phyloP scores from a whole-genome alignment of 2,113 vertebrate species.

The Micronisus gabar region DNA sequence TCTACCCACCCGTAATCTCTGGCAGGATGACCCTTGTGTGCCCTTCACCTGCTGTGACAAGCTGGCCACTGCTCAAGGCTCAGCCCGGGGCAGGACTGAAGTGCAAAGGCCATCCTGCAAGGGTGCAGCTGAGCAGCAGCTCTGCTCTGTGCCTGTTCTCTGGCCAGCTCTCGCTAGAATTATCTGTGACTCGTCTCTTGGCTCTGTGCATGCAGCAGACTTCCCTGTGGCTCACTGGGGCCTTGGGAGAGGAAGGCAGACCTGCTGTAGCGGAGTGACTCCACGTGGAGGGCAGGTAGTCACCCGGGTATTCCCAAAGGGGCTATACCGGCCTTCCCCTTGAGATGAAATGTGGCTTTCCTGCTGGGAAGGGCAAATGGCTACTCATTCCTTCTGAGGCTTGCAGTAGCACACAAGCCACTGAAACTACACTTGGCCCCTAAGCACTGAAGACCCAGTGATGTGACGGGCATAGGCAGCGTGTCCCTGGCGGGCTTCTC shows the following conservation, averaged over 20 bases:
- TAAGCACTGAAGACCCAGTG: not conserved
- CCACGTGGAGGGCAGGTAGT: accelerated
- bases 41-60: not conserved
- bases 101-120: not conserved
- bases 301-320: not conserved
- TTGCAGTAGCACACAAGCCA: not conserved
- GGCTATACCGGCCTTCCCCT: not conserved
- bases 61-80: not conserved
- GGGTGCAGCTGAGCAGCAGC: not conserved
- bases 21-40: not conserved
- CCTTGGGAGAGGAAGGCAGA: not conserved
- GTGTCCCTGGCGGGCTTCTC: not conserved
- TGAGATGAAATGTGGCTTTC: not conserved
- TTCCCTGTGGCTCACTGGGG: not conserved
- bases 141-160: not conserved
- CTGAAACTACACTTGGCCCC: not conserved
- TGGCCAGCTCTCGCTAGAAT: not conserved
- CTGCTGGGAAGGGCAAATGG: not conserved
- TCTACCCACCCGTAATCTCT: not conserved
- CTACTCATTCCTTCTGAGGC: not conserved
- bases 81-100: not conserved
- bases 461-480: not conserved
- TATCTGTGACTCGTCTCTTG: not conserved
- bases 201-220: not conserved
- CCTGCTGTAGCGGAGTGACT: accelerated